These are phyloP conservation scores for Porites lobata DNA, from an alignment of 92 coral and sea anemone species.

Conservation along the genomic window DNA sequence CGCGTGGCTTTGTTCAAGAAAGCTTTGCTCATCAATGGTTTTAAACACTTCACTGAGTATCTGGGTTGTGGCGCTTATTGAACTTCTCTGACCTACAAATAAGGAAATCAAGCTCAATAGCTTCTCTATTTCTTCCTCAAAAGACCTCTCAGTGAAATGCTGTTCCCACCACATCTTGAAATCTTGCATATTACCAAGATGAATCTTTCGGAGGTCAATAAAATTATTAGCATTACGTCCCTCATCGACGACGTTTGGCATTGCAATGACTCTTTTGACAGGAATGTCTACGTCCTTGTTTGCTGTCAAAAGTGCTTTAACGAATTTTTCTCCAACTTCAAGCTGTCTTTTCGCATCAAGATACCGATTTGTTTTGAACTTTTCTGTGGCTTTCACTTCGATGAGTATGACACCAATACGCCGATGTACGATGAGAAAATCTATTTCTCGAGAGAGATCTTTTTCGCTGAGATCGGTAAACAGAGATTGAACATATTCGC, in stretches of 20 bases:
- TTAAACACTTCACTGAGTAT: conserved; percentile 36
- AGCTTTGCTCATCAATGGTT: conserved; percentile 50
- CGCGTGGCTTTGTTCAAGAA: conserved; percentile 25
- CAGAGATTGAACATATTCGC: conserved; percentile 14
- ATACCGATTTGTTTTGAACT: conserved; percentile 46
- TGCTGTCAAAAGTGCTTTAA: conserved; percentile 33
- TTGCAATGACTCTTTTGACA: conserved; percentile 30
- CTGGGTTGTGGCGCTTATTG: conserved; percentile 42
- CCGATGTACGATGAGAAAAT: conserved; percentile 52
- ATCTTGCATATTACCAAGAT: conserved; percentile 3
- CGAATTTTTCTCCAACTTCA: conserved; percentile 42
- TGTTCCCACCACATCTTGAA: conserved; percentile 32
- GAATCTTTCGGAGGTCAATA: conserved; percentile 37
- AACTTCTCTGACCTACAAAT: conserved; percentile 27
- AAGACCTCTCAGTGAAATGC: conserved; percentile 15
- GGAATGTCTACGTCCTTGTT: conserved; percentile 19
- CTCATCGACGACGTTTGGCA: conserved; percentile 33
- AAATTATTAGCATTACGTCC: conserved; percentile 8
- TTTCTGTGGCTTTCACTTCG: conserved; percentile 52
- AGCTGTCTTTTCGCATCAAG: conserved; percentile 50
- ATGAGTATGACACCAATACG: conserved; percentile 54
- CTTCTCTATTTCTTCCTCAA: neutral
- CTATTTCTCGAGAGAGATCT: conserved; percentile 54
- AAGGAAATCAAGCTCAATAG: conserved; percentile 14
- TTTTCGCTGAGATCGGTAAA: conserved; percentile 42